phyloP scores from a whole-genome alignment of 2,113 vertebrate genomes.

The Leucoraja erinaceus region DNA sequence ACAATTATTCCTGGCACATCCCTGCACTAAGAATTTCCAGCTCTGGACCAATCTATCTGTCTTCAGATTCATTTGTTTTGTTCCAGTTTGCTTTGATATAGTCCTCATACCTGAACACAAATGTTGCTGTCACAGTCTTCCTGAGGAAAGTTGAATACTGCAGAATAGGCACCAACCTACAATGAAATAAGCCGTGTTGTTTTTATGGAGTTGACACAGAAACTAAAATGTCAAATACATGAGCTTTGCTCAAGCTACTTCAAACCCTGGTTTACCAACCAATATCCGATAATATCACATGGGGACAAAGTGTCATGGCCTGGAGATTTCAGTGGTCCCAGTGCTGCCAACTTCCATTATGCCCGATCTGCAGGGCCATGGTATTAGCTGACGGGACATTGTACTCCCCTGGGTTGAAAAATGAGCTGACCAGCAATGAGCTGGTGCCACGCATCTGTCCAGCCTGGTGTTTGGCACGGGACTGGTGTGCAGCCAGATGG shows the following conservation, averaged over 20 bases:
- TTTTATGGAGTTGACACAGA: neutral
- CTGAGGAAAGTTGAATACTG: neutral
- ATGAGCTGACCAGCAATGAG: no score
- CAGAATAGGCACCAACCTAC: neutral
- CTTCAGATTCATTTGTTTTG: no score
- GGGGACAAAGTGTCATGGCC: neutral
- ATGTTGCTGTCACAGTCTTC: constrained; percentile 15
- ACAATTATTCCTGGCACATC: neutral
- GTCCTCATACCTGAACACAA: constrained; percentile 32
- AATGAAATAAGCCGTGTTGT: neutral
- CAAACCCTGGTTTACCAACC: neutral
- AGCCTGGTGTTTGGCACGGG: no score
- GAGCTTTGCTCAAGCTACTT: neutral
- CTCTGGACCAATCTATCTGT: neutral
- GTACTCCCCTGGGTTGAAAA: no score
- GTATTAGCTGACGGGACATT: no score
- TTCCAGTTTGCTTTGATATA: neutral
- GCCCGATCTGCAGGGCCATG: no score
- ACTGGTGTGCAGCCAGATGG: no score
- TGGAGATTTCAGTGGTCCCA: no score
- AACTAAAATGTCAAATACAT: neutral
- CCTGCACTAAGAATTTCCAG: neutral
- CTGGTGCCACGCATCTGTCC: no score
- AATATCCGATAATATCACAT: neutral
- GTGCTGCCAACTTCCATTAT: no score